Evolutionary conservation across 2,113 vertebrate species (phyloP).

Genomic region (Cathartes aura): DNA sequence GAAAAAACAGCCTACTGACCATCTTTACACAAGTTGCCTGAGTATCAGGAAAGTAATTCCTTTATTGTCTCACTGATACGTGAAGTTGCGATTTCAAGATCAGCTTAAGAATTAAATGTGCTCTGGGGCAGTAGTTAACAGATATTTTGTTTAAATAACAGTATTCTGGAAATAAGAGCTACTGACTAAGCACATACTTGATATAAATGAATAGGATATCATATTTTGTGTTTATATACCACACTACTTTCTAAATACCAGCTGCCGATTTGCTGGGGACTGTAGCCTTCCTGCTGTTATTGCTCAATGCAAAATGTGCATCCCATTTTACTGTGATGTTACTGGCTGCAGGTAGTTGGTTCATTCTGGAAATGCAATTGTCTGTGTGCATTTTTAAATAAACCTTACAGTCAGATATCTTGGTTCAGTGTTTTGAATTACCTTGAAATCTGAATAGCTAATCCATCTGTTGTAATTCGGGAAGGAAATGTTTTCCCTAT

Average conservation of each 20-base stretch:
- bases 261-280: not conserved
- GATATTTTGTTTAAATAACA: not conserved
- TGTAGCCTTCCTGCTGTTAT: not conserved
- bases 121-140: not conserved
- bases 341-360: not conserved
- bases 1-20: not conserved
- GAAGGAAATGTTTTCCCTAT: not conserved
- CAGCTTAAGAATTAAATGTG: not conserved
- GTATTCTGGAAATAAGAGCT: not conserved
- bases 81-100: not conserved
- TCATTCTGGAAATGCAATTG: not conserved
- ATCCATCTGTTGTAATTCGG: not conserved
- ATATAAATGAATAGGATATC: not conserved
- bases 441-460: not conserved
- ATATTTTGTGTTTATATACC: not conserved
- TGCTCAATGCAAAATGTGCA: not conserved
- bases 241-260: not conserved
- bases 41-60: not conserved
- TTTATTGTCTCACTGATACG: not conserved
- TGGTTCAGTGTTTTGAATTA: not conserved
- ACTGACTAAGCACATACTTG: not conserved
- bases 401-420: not conserved
- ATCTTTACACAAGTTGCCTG: not conserved
- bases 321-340: not conserved
- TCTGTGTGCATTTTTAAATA: not conserved